phyloP scores from a whole-genome alignment of 2,113 vertebrate species.

The Malurus cyaneus region DNA sequence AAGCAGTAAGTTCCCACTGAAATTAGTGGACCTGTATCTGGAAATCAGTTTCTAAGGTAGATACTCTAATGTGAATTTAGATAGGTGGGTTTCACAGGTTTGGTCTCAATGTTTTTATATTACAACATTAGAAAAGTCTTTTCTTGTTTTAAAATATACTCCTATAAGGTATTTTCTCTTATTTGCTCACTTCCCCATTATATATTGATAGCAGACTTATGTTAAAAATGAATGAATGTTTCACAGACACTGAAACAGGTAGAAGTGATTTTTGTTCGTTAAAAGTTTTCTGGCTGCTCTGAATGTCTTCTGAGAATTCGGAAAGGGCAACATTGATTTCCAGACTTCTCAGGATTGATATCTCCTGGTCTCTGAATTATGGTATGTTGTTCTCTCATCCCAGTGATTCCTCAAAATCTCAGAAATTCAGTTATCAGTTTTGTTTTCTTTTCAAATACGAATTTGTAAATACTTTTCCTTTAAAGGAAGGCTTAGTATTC shows the following conservation, averaged over 20 bases:
- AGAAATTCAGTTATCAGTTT: neutral
- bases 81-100: neutral
- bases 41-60: neutral
- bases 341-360: neutral
- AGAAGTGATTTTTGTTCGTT: neutral
- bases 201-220: neutral
- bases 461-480: neutral
- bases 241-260: neutral
- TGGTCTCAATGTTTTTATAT: neutral
- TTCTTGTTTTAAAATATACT: neutral
- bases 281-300: neutral
- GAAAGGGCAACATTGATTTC: neutral
- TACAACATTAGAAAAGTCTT: neutral
- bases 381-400: neutral
- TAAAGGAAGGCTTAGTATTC: neutral
- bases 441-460: neutral
- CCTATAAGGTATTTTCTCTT: neutral
- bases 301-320: neutral
- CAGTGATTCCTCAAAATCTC: neutral
- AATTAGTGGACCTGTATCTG: neutral
- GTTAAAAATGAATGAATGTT: neutral
- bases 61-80: neutral
- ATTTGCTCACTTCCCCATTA: neutral
- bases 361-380: neutral
- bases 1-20: conserved; percentile 2